Evolutionary conservation across 2,888 invertebrate genomes (phyloP).

Genomic region (Protonemura montana): DNA sequence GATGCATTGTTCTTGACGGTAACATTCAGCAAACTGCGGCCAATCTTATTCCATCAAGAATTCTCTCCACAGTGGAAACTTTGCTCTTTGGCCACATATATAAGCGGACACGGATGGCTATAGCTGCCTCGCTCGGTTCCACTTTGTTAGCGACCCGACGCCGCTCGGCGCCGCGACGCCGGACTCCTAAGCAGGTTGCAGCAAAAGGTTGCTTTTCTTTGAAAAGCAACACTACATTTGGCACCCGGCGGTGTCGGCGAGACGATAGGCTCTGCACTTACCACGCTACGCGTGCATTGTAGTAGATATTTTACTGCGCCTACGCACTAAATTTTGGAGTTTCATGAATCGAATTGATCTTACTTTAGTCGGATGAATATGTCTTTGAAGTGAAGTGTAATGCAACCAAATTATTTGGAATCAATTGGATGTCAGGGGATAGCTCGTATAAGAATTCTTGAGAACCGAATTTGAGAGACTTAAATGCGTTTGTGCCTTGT

Average conservation of each 20-base stretch:
- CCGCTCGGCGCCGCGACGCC: background rate
- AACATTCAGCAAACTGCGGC: background rate
- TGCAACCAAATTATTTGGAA: no score
- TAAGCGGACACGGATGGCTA: no score
- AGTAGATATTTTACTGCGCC: background rate
- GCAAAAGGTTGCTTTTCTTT: background rate
- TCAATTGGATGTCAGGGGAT: no score
- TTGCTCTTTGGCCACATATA: background rate
- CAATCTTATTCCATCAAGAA: background rate
- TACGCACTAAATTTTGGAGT: no score
- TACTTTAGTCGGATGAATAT: no score
- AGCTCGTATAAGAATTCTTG: no score
- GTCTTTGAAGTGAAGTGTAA: no score
- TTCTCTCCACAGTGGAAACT: constrained; percentile 21
- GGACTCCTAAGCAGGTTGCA: background rate
- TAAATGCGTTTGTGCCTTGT: no score
- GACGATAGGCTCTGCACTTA: background rate
- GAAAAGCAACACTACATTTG: background rate
- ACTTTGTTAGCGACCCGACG: background rate
- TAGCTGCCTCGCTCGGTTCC: background rate
- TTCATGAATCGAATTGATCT: no score
- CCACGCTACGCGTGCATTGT: background rate
- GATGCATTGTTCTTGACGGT: background rate
- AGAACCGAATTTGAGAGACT: no score
- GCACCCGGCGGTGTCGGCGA: background rate